These are phyloP conservation scores for Hofmannophila pseudospretella DNA, from an alignment of 2,888 invertebrate species.

Conservation along the genomic window DNA sequence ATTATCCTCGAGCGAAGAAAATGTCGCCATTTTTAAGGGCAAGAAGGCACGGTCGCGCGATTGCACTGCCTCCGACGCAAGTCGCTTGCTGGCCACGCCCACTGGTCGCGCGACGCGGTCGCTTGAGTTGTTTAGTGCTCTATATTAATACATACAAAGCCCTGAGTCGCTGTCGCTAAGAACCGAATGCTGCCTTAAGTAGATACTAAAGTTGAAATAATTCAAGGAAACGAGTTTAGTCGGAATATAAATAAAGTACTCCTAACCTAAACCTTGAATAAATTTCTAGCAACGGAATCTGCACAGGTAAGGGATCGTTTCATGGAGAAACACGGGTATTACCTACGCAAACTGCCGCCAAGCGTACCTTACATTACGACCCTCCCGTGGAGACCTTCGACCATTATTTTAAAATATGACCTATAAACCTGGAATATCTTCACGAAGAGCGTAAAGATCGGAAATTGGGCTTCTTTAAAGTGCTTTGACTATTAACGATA, in stretches of 20 bases:
- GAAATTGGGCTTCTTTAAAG: conserved; percentile 7
- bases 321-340: conserved; percentile 26
- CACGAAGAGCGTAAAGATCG: conserved; percentile 8
- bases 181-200: too few relatives aligned
- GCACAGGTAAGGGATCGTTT: conserved; percentile 32
- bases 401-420: conserved; percentile 33
- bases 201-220: too few relatives aligned
- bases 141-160: too few relatives aligned
- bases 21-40: too few relatives aligned
- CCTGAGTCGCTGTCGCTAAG: too few relatives aligned
- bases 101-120: too few relatives aligned
- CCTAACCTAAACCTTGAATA: conserved; percentile 7
- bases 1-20: too few relatives aligned
- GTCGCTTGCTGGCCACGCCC: too few relatives aligned
- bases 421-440: conserved; percentile 24
- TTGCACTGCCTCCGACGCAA: too few relatives aligned
- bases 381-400: conserved; percentile 20
- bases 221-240: conserved; percentile 3
- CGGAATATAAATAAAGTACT: neutral
- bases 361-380: conserved; percentile 27
- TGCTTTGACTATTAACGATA: conserved; percentile 4
- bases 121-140: too few relatives aligned
- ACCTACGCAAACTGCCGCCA: conserved; percentile 29
- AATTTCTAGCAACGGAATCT: conserved; percentile 26
- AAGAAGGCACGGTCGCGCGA: too few relatives aligned